phyloP scores from a whole-genome alignment of 2,113 vertebrate genomes.

The Podarcis muralis region DNA sequence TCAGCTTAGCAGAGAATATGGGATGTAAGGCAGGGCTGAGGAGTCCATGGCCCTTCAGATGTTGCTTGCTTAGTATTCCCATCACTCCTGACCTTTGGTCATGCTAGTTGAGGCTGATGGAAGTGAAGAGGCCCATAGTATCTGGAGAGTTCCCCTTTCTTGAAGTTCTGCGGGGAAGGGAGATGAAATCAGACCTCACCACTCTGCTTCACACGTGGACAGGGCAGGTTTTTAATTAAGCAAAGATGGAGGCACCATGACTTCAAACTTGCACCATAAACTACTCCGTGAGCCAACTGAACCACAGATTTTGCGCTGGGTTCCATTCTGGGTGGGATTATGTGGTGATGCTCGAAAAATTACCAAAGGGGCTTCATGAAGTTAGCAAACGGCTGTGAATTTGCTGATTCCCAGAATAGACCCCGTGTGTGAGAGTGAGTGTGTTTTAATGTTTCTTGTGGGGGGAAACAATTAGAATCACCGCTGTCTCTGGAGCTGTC shows the following conservation, averaged over 20 bases:
- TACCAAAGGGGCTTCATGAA: background rate
- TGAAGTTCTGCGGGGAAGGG: background rate
- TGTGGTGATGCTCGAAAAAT: background rate
- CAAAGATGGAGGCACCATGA: background rate
- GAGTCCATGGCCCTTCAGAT: background rate
- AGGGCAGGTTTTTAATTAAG: background rate
- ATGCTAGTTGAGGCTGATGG: too few relatives aligned
- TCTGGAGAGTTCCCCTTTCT: too few relatives aligned
- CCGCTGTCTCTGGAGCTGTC: background rate
- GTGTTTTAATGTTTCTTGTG: background rate
- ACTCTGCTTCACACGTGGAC: too few relatives aligned
- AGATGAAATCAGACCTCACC: background rate
- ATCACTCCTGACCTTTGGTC: background rate
- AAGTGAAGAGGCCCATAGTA: too few relatives aligned
- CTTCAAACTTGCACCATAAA: too few relatives aligned
- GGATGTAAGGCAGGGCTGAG: background rate
- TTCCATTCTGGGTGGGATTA: background rate
- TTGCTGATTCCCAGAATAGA: background rate
- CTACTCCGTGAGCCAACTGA: background rate
- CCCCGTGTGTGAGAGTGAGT: background rate
- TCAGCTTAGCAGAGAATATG: background rate
- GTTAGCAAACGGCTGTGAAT: background rate
- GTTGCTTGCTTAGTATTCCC: too few relatives aligned
- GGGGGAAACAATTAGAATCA: background rate
- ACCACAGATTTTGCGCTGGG: background rate